Conservation (phyloP, 2,888 invertebrate species). For the Pterostichus niger region DNA sequence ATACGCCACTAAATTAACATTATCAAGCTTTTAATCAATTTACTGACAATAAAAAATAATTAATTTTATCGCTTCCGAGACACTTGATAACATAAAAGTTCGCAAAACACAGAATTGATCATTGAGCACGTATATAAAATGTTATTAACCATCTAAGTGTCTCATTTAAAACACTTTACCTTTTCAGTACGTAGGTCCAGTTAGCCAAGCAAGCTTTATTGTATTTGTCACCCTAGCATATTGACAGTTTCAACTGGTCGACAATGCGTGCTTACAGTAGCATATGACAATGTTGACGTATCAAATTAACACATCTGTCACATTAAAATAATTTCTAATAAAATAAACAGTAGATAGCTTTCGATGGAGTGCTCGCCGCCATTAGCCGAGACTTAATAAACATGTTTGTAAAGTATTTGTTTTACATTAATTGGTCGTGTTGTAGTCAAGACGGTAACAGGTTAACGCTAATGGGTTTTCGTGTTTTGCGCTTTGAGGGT, state of each 20-base stretch:
- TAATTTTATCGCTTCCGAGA: constrained; percentile 23
- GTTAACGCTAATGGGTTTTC: constrained; percentile 45
- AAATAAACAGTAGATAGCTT: constrained; percentile 62
- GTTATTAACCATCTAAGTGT: constrained; percentile 59
- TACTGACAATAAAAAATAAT: constrained; percentile 39
- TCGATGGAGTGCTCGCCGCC: constrained; percentile 34
- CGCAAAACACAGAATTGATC: constrained; percentile 25
- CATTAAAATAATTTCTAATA: constrained; percentile 66
- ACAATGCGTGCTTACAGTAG: constrained; percentile 46
- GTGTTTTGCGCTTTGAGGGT: constrained; percentile 42
- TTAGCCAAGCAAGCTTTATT: background rate
- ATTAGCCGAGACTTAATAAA: constrained; percentile 57
- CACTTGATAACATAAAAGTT: constrained; percentile 25
- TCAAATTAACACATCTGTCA: constrained; percentile 68
- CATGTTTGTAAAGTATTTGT: constrained; percentile 56
- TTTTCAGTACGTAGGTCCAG: constrained; percentile 12
- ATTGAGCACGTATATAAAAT: constrained; percentile 47
- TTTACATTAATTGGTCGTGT: constrained; percentile 54
- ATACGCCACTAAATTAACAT: background rate
- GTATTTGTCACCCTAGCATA: background rate
- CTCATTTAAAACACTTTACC: constrained; percentile 65
- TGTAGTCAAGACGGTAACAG: constrained; percentile 32
- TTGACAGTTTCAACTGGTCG: constrained; percentile 69
- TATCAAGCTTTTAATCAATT: constrained; percentile 19
- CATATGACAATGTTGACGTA: constrained; percentile 68